Evolutionary conservation across 2,113 vertebrate genomes (phyloP).

Genomic region (Otocyon megalotis): DNA sequence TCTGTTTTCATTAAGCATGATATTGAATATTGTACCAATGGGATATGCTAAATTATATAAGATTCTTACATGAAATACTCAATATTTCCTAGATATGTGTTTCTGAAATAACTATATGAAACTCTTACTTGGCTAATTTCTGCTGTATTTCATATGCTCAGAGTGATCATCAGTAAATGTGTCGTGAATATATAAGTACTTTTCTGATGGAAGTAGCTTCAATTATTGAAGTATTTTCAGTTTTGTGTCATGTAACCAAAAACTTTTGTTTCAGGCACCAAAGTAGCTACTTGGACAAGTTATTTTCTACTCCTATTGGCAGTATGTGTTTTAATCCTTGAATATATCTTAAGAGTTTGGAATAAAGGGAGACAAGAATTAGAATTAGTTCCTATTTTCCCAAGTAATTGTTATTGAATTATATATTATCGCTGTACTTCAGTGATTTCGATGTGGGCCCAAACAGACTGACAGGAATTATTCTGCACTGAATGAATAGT

Average conservation of each 20-base stretch:
- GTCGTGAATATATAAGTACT: not conserved
- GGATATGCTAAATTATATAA: not conserved
- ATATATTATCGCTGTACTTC: not conserved
- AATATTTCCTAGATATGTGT: not conserved
- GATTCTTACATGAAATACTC: not conserved
- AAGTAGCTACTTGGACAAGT: not conserved
- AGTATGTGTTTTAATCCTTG: not conserved
- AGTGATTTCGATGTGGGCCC: not conserved
- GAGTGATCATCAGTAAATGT: not conserved
- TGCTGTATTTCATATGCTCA: not conserved
- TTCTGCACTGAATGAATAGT: not conserved
- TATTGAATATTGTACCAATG: not conserved
- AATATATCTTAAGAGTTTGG: not conserved
- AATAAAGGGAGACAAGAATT: not conserved
- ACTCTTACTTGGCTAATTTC: not conserved
- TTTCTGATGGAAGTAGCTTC: not conserved
- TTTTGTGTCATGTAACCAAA: conserved; percentile 21
- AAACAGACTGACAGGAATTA: not conserved
- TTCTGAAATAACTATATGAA: not conserved
- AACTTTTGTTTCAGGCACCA: not conserved
- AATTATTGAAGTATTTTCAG: not conserved
- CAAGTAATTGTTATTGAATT: not conserved
- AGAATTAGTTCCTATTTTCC: not conserved
- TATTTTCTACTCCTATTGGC: conserved; percentile 29
- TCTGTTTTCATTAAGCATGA: not conserved